Evolutionary conservation across 2,797 vertebrate genomes (phyloP), one percentile per base, ranked within the genome.

Genomic region (Heteromormyrus szaboi): DNA sequence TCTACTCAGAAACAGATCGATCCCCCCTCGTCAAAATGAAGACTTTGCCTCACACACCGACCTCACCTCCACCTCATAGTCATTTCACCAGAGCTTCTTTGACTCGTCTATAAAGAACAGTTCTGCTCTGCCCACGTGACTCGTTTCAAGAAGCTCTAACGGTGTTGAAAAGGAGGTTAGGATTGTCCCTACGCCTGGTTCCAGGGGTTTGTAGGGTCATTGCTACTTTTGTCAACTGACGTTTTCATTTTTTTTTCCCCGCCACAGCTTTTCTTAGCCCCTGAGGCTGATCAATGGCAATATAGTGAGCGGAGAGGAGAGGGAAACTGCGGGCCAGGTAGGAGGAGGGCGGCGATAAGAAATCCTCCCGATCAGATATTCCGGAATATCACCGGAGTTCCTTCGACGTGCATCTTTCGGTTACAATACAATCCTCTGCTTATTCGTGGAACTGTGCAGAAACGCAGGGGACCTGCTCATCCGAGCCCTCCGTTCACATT

Each of bases 191-290:
- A 2, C 9, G 14, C 53, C 85, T 93, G 92, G 92, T 93, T 94
- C 93, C 93, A 90, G 89, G 93, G 94, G 46, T 44, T 46, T n/a
- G 37, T n/a, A n/a, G 41, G 94, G 96, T 96, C 95, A 96, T 95
- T 95, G 95, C 94, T 94, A 94, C 95, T 94, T 94, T 95, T 92
- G 95, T 92, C 92, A 93, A 92, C 91, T 94, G 92, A 92, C 93
- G 22, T 48, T 48, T 84, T 4, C 51, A 50, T 50, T 93, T 93
- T 91, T 93, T 91, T 88, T 92, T 93, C 93, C 90, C 89, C 91
- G 90, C 90, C 89, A 29, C 91, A 86, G 89, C 92, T 93, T 86
- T 90, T 93, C 25, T 14, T 53, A 44, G 85, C 51, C 37, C 29
- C 33, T 25, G 17, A 8, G 4, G 14, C 25, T 22, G 85, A 86